phyloP scores from a whole-genome alignment of 2,888 invertebrate species.

The Cosmorhoe ocellata region DNA sequence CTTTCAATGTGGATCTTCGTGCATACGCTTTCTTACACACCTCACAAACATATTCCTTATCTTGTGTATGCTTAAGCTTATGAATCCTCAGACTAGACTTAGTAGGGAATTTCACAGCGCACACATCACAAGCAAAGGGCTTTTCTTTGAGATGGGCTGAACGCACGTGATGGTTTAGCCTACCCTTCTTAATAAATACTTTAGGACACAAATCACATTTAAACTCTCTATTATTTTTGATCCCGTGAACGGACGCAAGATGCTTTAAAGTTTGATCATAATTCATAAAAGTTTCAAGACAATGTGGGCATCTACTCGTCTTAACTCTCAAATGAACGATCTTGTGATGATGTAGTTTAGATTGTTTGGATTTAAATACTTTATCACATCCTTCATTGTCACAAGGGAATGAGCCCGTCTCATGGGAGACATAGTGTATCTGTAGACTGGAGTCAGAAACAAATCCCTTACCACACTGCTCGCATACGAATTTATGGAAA shows the following conservation, averaged over 20 bases:
- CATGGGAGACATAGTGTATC: background rate
- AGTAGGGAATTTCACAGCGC: background rate
- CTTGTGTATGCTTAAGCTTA: slow-evolving; percentile 53
- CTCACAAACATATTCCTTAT: slow-evolving; percentile 52
- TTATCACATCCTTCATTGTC: slow-evolving; percentile 74
- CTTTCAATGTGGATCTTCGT: slow-evolving; percentile 31
- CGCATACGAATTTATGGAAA: slow-evolving; percentile 53
- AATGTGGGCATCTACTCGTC: slow-evolving; percentile 66
- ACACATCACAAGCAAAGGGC: background rate
- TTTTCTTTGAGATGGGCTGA: slow-evolving; percentile 26
- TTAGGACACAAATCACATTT: slow-evolving; percentile 65
- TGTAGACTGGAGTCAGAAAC: background rate
- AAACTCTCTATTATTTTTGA: slow-evolving; percentile 64
- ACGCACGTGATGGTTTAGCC: slow-evolving; percentile 50
- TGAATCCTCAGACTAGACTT: slow-evolving; percentile 7
- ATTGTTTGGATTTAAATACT: slow-evolving; percentile 68
- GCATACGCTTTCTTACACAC: slow-evolving; percentile 50
- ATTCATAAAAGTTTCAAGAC: slow-evolving; percentile 63
- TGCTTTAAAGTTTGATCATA: slow-evolving; percentile 73
- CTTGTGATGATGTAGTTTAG: slow-evolving; percentile 67
- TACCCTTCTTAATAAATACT: slow-evolving; percentile 43
- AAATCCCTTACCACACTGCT: slow-evolving; percentile 36
- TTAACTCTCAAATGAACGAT: slow-evolving; percentile 72
- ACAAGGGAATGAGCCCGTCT: slow-evolving; percentile 31
- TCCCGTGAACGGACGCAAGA: slow-evolving; percentile 57